Evolutionary conservation across 2,888 invertebrate genomes (phyloP), one percentile per base, ranked within the genome.

Genomic region (Dicycla oo): DNA sequence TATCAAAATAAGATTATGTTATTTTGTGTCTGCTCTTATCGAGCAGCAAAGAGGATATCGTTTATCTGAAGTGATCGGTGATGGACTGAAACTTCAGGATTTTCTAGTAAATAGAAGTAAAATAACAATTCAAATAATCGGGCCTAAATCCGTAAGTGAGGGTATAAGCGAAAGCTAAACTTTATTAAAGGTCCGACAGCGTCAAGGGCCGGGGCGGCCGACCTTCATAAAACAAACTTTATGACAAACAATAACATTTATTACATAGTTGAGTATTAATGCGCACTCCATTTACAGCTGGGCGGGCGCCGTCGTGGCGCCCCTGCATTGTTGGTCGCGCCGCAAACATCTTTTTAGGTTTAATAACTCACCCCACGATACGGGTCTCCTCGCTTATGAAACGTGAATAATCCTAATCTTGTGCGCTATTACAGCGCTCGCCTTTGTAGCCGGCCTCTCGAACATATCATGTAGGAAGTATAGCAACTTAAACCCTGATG

Each of bases 191-290:
- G 92, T 91, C 91, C 90, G 88, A 88, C 86, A 88, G 82, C 90
- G 88, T 89, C 88, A 88, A 88, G 90, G 89, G 89, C 88, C 87
- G 89, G 89, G 86, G 89, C 84, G 89, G 89, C 83, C 89, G 92
- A 93, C 94, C 94, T 93, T 92, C 91, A 95, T 94, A 94, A 94
- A 94, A 93, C 92, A 92, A 94, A 93, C 88, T 95, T 95, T 95
- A 95, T 94, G 94, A 92, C 94, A 93, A 94, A 95, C 94, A 95
- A 95, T 95, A 95, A 94, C 94, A 95, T 95, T 94, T 94, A 95
- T 94, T 93, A 92, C 93, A 92, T 93, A 94, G 94, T 94, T 90
- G 91, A 90, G 92, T 93, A 95, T 95, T 94, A 94, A 94, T 94
- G 93, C 91, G 91, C 88, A 92, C 89, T 93, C 91, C 92, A 93